phyloP scores from a whole-genome alignment of 2,113 vertebrate species.

The Trachemys scripta region DNA sequence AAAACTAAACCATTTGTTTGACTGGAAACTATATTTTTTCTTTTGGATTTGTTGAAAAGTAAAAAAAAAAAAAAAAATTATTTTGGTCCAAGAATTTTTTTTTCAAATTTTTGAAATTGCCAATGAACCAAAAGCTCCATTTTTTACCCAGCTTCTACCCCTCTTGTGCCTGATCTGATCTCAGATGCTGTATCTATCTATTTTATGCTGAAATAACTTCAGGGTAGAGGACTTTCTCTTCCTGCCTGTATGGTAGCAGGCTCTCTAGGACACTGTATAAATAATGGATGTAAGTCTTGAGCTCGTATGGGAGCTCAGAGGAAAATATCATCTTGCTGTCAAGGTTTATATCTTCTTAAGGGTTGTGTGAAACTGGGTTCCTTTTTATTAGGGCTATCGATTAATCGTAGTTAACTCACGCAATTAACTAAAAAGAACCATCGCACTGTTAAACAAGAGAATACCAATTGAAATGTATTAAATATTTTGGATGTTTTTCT shows the following conservation, averaged over 20 bases:
- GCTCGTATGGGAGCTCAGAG: background rate
- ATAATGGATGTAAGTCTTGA: background rate
- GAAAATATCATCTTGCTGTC: background rate
- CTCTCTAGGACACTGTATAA: background rate
- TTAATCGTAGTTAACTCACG: no score
- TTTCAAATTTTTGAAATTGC: background rate
- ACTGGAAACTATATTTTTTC: background rate
- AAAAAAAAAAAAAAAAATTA: no score
- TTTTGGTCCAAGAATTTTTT: background rate
- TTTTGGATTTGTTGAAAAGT: background rate
- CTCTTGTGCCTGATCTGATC: background rate
- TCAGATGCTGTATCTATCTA: background rate
- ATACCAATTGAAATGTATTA: no score
- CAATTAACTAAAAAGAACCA: no score
- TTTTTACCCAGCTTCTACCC: background rate
- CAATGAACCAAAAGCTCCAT: no score
- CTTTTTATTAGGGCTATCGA: background rate
- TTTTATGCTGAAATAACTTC: background rate
- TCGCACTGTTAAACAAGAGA: no score
- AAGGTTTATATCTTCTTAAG: constrained; percentile 21
- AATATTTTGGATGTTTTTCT: no score
- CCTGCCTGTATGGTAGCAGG: background rate
- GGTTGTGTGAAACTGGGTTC: background rate
- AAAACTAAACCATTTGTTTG: background rate
- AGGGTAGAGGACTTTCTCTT: background rate